These are phyloP conservation scores for Coelinius sp. DNA, from an alignment of 2,888 invertebrate species.

Conservation along the genomic window DNA sequence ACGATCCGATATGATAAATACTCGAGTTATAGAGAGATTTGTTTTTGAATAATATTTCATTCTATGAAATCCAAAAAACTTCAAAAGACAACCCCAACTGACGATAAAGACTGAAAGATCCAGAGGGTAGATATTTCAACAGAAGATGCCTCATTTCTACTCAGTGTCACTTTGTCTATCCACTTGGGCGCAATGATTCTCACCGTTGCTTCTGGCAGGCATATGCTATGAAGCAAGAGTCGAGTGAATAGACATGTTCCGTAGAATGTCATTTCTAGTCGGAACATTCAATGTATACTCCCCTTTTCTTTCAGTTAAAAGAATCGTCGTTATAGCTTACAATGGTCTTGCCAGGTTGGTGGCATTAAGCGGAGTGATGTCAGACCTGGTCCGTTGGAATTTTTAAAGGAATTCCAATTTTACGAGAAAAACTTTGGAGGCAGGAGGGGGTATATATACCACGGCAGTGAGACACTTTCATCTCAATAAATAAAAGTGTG, in stretches of 20 bases:
- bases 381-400: conserved; percentile 43
- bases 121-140: too few species aligned
- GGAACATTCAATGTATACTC: background rate
- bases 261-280: background rate
- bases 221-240: background rate
- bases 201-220: conserved; percentile 30
- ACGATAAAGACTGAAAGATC: too few species aligned
- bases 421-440: conserved; percentile 40
- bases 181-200: conserved; percentile 43
- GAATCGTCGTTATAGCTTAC: background rate
- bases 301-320: background rate
- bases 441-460: background rate
- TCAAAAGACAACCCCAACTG: too few species aligned
- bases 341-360: background rate
- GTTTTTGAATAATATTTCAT: too few species aligned
- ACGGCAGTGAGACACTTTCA: conserved; percentile 6
- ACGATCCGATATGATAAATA: too few species aligned
- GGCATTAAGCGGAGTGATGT: conserved; percentile 14
- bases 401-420: conserved; percentile 55
- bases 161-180: conserved; percentile 25
- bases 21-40: too few species aligned
- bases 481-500: conserved; percentile 34
- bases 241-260: background rate
- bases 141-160: conserved; percentile 23
- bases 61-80: too few species aligned